phyloP scores from a whole-genome alignment of 1,140 invertebrate genomes.

The Drosophila sp. region DNA sequence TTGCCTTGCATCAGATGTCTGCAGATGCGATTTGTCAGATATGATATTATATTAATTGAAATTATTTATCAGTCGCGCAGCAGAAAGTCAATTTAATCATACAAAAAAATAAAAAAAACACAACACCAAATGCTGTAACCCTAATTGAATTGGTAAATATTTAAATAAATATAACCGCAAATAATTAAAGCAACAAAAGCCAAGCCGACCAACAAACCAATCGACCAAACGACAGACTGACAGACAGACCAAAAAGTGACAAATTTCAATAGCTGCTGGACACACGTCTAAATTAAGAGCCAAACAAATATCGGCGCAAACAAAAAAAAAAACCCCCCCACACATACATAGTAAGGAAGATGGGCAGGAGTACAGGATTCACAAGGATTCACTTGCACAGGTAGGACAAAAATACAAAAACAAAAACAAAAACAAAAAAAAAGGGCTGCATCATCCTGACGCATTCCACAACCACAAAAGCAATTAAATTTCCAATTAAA shows the following conservation, averaged over 20 bases:
- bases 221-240: conserved; percentile 9
- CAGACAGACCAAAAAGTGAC: conserved; percentile 31
- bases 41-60: conserved; percentile 79
- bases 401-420: conserved; percentile 28
- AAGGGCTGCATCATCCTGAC: conserved; percentile 39
- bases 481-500: conserved; percentile 83
- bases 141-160: conserved; percentile 82
- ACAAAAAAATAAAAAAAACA: conserved; percentile 15
- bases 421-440: conserved; percentile 8
- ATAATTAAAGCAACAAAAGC: conserved; percentile 82
- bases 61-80: conserved; percentile 44
- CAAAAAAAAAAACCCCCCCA: conserved; percentile 31
- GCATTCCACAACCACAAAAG: conserved; percentile 73
- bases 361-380: neutral
- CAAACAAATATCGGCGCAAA: conserved; percentile 39
- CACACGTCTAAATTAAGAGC: conserved; percentile 80
- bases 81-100: conserved; percentile 63
- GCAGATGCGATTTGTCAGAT: conserved; percentile 72
- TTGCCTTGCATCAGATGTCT: conserved; percentile 50
- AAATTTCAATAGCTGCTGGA: conserved; percentile 62
- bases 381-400: conserved; percentile 27
- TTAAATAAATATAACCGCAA: conserved; percentile 82
- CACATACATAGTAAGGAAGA: neutral
- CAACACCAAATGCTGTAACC: conserved; percentile 21
- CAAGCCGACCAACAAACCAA: conserved; percentile 32